Evolutionary conservation across 2,113 vertebrate genomes (phyloP).

Genomic region (Diphyllodes magnificus): DNA sequence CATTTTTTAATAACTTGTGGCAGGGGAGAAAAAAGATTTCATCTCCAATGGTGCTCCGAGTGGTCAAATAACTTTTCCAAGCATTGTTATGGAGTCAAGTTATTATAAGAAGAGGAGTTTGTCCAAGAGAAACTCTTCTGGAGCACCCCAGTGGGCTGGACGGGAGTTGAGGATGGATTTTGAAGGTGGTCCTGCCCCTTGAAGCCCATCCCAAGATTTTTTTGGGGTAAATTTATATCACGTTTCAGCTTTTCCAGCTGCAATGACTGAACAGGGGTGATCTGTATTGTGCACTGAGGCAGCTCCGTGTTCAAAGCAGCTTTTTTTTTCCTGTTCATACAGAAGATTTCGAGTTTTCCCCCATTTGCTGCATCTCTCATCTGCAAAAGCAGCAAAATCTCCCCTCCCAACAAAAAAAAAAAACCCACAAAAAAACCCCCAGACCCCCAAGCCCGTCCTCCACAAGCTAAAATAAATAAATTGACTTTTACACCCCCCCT

Average conservation of each 20-base stretch:
- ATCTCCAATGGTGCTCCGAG: background rate
- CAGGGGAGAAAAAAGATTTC: background rate
- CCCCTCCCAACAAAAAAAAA: background rate
- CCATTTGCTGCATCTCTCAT: background rate
- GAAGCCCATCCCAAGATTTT: background rate
- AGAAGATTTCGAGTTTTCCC: background rate
- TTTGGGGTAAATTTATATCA: background rate
- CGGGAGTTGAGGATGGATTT: background rate
- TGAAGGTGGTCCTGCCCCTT: fast-evolving
- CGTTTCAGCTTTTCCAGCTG: fast-evolving
- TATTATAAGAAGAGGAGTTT: background rate
- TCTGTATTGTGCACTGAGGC: background rate
- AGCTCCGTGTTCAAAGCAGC: fast-evolving
- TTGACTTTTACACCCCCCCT: background rate
- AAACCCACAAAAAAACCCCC: background rate
- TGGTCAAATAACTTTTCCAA: background rate
- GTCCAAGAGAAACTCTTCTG: background rate
- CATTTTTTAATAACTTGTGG: background rate
- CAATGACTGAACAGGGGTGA: fast-evolving
- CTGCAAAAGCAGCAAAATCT: background rate
- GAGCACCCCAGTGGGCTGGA: background rate
- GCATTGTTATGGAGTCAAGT: background rate
- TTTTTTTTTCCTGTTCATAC: fast-evolving
- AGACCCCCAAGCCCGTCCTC: background rate
- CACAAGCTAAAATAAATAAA: constrained; percentile 23